phyloP scores from a whole-genome alignment of 2,888 invertebrate species.

The Nasonia oneida region DNA sequence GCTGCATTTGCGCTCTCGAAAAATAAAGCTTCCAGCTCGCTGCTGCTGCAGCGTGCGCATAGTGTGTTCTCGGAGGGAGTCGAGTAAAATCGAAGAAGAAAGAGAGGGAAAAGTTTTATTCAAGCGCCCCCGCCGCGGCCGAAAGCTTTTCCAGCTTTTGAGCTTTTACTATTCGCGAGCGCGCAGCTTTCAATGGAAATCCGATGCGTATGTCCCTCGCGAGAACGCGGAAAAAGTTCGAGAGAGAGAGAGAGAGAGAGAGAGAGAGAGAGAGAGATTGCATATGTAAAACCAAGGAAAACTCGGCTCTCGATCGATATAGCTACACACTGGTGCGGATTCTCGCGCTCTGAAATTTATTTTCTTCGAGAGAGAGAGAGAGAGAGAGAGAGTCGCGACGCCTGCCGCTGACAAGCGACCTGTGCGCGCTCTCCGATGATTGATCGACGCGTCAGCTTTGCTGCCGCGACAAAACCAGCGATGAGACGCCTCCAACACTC shows the following conservation, averaged over 20 bases:
- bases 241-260: conserved; percentile 32
- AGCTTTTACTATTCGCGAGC: conserved; percentile 68
- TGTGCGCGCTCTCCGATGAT: conserved; percentile 24
- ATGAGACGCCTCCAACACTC: conserved; percentile 47
- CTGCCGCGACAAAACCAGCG: background rate
- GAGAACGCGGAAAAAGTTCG: conserved; percentile 43
- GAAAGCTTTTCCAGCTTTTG: conserved; percentile 73
- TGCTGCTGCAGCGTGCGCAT: too few relatives aligned
- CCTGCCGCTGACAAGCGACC: conserved; percentile 49
- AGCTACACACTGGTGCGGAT: conserved; percentile 3
- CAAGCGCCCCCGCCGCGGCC: conserved; percentile 64
- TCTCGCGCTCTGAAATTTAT: background rate
- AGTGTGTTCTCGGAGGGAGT: conserved; percentile 40
- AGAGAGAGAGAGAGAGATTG: conserved; percentile 48
- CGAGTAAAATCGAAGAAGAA: conserved; percentile 63
- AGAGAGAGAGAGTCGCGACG: background rate
- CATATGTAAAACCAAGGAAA: conserved; percentile 57
- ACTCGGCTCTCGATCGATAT: conserved; percentile 50
- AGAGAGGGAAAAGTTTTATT: conserved; percentile 73
- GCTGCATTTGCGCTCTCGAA: conserved; percentile 2
- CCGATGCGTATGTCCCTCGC: conserved; percentile 62
- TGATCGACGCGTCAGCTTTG: conserved; percentile 19
- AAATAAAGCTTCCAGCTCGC: conserved; percentile 50
- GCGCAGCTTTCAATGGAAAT: conserved; percentile 66
- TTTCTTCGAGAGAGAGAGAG: conserved; percentile 19